phyloP scores from a whole-genome alignment of 2,113 vertebrate genomes.

The Lepus europaeus region DNA sequence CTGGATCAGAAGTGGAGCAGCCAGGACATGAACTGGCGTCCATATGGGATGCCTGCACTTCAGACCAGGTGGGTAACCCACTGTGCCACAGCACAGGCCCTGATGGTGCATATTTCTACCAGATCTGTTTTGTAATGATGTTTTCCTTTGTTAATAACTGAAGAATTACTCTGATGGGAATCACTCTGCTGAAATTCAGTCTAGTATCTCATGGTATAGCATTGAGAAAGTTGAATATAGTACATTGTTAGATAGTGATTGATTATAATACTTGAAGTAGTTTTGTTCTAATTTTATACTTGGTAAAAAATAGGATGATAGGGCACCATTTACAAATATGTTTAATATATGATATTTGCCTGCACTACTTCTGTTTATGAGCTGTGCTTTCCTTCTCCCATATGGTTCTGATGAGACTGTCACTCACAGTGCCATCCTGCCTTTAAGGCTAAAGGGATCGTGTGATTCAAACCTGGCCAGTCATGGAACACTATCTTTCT shows the following conservation, averaged over 20 bases:
- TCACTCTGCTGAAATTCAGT: constrained; percentile 33
- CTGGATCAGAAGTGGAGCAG: too few relatives aligned
- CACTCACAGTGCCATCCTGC: not conserved
- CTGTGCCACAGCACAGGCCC: too few relatives aligned
- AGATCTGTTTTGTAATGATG: not conserved
- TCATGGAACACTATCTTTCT: not conserved
- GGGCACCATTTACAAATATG: not conserved
- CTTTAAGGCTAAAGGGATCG: not conserved
- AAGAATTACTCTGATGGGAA: not conserved
- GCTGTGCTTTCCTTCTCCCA: not conserved
- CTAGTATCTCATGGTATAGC: not conserved
- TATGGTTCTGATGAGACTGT: not conserved
- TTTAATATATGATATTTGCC: not conserved
- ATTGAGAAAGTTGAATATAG: not conserved
- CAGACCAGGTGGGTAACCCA: too few relatives aligned
- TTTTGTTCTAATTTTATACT: not conserved
- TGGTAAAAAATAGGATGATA: not conserved
- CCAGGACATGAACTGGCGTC: too few relatives aligned
- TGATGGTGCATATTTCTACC: not conserved
- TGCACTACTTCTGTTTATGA: not conserved
- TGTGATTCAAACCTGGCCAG: not conserved
- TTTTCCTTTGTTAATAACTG: constrained; percentile 15
- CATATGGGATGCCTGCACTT: too few relatives aligned
- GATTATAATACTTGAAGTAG: not conserved
- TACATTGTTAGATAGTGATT: not conserved